phyloP scores from a whole-genome alignment of 2,113 vertebrate species.

The Argyrosomus japonicus region DNA sequence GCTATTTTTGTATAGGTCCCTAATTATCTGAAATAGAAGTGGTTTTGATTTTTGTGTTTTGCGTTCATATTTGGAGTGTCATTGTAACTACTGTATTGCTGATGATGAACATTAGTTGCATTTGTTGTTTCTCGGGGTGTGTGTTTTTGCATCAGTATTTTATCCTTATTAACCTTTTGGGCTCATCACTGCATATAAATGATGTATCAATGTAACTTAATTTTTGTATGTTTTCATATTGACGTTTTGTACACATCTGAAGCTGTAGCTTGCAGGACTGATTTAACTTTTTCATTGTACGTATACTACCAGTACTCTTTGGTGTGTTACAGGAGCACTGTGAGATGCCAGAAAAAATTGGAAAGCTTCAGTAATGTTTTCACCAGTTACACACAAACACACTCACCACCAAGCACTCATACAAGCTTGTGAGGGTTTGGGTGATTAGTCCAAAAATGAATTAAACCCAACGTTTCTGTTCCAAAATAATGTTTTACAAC shows the following conservation, averaged over 20 bases:
- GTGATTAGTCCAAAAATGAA: conserved; percentile 74
- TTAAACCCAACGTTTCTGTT: conserved; percentile 62
- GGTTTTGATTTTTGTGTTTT: conserved; percentile 91
- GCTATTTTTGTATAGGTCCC: conserved; percentile 96
- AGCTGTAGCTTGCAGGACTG: conserved; percentile 97
- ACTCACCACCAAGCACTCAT: conserved; percentile 82
- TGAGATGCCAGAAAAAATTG: conserved; percentile 82
- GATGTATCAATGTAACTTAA: conserved; percentile 97
- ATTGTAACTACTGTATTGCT: conserved; percentile 99
- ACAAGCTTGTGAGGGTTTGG: conserved; percentile 90
- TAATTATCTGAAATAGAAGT: conserved; percentile 97
- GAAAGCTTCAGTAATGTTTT: conserved; percentile 67
- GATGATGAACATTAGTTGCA: conserved; percentile 95
- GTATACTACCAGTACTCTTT: conserved; percentile 83
- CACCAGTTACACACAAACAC: conserved; percentile 72
- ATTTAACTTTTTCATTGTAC: conserved; percentile 92
- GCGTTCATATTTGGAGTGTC: conserved; percentile 98
- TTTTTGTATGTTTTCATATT: conserved; percentile 97
- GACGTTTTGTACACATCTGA: conserved; percentile 92
- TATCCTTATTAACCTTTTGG: conserved; percentile 94
- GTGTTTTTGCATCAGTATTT: conserved; percentile 96
- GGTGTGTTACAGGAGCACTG: conserved; percentile 84
- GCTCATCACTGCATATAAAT: conserved; percentile 98
- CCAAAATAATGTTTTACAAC: conserved; percentile 53
- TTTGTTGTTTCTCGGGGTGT: conserved; percentile 92